phyloP scores from a whole-genome alignment of 2,888 invertebrate genomes.

The Pyrocoelia pectoralis region DNA sequence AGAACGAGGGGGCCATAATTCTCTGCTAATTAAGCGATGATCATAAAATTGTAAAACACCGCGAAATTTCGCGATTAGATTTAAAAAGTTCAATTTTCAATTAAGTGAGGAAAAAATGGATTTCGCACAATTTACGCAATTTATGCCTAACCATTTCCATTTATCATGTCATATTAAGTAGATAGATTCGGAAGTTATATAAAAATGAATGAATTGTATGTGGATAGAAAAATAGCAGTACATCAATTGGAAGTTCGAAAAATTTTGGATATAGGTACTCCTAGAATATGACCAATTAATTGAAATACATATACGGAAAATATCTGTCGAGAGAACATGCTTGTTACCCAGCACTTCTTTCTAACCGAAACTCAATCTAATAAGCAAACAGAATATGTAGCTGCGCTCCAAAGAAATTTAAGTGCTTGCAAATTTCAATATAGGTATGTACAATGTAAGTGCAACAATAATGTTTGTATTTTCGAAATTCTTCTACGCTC shows the following conservation, averaged over 20 bases:
- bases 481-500: slow-evolving; percentile 6
- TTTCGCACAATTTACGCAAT: no score
- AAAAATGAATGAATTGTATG: slow-evolving; percentile 1
- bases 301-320: background rate
- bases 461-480: background rate
- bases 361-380: background rate
- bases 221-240: background rate
- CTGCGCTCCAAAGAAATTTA: background rate
- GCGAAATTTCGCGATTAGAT: no score
- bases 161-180: no score
- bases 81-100: no score
- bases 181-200: slow-evolving; percentile 4
- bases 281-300: slow-evolving; percentile 2
- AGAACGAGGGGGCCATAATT: no score
- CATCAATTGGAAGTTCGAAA: background rate
- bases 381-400: slow-evolving; percentile 10
- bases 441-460: background rate
- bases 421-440: slow-evolving; percentile 5
- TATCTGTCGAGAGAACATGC: slow-evolving; percentile 4
- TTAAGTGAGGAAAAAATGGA: no score
- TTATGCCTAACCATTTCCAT: no score
- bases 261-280: background rate
- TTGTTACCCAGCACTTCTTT: slow-evolving; percentile 7
- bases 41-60: no score
- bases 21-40: no score